Percentiles rank a stretch among this genome's conserved stretches.
Conservation (phyloP, 1,140 invertebrate species). For the Trinorchestia longiramus region DNA sequence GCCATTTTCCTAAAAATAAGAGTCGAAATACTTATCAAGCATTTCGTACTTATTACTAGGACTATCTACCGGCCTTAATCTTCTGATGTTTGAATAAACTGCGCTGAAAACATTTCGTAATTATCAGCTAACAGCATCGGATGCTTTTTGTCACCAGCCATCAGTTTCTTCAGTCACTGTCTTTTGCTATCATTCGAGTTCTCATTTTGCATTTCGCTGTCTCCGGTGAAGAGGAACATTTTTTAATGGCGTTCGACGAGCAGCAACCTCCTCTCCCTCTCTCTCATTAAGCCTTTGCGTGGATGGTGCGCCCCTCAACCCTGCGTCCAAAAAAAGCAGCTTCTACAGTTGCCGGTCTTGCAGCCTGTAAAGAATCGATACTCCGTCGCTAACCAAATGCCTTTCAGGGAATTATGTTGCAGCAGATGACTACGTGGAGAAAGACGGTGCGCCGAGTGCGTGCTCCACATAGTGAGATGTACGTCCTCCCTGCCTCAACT, state of each 20-base stretch:
- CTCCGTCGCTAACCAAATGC: slow-evolving; percentile 43
- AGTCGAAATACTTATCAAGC: background rate
- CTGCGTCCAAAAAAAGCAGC: background rate
- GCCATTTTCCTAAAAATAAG: background rate
- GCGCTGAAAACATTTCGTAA: background rate
- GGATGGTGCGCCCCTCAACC: background rate
- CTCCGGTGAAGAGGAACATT: background rate
- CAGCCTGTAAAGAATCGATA: slow-evolving; percentile 42
- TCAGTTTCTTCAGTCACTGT: background rate
- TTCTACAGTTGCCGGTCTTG: slow-evolving; percentile 37
- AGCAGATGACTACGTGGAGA: background rate
- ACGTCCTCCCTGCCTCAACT: background rate
- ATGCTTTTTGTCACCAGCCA: background rate
- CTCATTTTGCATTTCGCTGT: background rate
- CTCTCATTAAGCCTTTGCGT: slow-evolving; percentile 46
- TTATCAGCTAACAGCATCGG: no score
- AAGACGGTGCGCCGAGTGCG: background rate
- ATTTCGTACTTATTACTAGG: background rate
- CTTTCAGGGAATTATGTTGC: slow-evolving; percentile 50
- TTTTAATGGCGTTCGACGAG: slow-evolving; percentile 24
- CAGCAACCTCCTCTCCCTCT: slow-evolving; percentile 12
- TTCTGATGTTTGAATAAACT: background rate
- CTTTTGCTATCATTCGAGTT: background rate
- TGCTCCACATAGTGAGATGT: background rate
- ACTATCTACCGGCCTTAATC: background rate